Conservation (phyloP, 2,797 vertebrate species). For the Cyclopterus lumpus region DNA sequence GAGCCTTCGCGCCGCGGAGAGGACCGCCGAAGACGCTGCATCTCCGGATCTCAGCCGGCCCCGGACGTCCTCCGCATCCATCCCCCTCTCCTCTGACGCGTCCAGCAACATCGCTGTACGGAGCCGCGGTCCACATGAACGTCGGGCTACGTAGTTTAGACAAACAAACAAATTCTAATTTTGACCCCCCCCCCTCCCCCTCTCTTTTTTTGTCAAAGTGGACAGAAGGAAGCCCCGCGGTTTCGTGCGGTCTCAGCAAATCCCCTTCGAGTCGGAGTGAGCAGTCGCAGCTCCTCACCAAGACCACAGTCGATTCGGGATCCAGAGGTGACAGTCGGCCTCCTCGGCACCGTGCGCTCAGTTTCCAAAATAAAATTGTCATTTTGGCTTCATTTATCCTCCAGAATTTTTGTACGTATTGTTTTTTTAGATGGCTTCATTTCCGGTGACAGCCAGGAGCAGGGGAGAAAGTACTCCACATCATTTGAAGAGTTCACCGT, state of each 20-base stretch:
- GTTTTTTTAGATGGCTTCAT: slow-evolving; percentile 69
- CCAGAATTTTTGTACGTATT: slow-evolving; percentile 1
- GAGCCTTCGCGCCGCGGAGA: slow-evolving; percentile 60
- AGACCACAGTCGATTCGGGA: slow-evolving; percentile 60
- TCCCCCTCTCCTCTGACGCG: slow-evolving; percentile 61
- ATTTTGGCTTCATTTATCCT: not conserved
- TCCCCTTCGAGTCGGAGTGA: slow-evolving; percentile 69
- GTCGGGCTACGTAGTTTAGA: not conserved
- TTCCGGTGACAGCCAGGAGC: slow-evolving; percentile 67
- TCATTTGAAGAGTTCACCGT: slow-evolving; percentile 78
- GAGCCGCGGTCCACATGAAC: slow-evolving; percentile 70
- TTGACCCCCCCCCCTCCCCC: not conserved
- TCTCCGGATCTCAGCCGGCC: slow-evolving; percentile 61
- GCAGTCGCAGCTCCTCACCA: slow-evolving; percentile 60
- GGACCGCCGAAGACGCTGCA: slow-evolving; percentile 55
- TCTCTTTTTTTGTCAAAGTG: slow-evolving; percentile 45
- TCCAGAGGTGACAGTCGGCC: slow-evolving; percentile 75
- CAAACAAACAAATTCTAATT: slow-evolving; percentile 5
- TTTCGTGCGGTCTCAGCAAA: slow-evolving; percentile 59
- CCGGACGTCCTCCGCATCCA: slow-evolving; percentile 68
- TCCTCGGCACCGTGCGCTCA: not conserved
- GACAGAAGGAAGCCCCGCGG: slow-evolving; percentile 39
- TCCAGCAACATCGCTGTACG: slow-evolving; percentile 53
- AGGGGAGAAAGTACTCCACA: slow-evolving; percentile 63
- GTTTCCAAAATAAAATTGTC: not conserved